phyloP scores from a whole-genome alignment of 2,113 vertebrate genomes.

The Candoia aspera region DNA sequence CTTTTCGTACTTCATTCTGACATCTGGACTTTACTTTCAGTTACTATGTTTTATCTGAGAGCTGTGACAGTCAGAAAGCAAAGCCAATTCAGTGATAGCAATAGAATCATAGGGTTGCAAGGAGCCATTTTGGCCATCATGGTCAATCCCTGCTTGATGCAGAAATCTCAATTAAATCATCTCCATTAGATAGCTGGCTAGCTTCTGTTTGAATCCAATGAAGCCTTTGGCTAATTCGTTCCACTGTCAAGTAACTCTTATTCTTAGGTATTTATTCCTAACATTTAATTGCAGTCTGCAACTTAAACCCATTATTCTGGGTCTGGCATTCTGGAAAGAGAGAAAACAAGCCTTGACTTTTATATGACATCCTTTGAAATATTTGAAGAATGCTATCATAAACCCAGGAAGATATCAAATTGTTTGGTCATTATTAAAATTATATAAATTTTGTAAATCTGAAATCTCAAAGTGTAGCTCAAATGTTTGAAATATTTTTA shows the following conservation, averaged over 20 bases:
- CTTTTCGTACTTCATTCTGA: background rate
- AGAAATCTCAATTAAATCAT: background rate
- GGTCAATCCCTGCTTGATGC: background rate
- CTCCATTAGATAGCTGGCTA: background rate
- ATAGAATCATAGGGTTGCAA: background rate
- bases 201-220: background rate
- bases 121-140: background rate
- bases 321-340: background rate
- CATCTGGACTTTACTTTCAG: background rate
- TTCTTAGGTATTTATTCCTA: background rate
- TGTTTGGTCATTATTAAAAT: conserved; percentile 7
- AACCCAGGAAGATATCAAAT: background rate
- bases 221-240: background rate
- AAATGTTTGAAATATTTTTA: conserved; percentile 32
- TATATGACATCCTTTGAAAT: background rate
- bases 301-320: background rate
- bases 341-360: background rate
- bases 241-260: background rate
- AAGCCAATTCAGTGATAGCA: background rate
- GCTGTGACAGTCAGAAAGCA: background rate
- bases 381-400: background rate
- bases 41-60: background rate
- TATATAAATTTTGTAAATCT: background rate
- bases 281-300: background rate
- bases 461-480: background rate